These are phyloP conservation scores for Lasioglossum figueresi DNA, from an alignment of 2,888 invertebrate species.

Conservation along the genomic window DNA sequence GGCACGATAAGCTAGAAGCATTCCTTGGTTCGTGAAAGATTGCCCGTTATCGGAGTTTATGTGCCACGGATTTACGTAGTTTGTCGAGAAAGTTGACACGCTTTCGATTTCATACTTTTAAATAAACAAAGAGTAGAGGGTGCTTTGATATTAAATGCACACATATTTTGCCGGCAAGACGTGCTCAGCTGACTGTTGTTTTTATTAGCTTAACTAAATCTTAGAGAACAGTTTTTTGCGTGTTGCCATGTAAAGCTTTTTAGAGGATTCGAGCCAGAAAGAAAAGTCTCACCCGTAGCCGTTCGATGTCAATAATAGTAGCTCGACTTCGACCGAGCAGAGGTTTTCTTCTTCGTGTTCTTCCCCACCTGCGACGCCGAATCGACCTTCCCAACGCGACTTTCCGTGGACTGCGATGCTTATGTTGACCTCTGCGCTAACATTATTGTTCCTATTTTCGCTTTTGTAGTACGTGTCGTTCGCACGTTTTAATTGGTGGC, in stretches of 20 bases:
- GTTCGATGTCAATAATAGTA: conserved; percentile 67
- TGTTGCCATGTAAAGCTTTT: conserved; percentile 15
- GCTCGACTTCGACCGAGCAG: conserved; percentile 48
- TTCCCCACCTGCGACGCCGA: conserved; percentile 32
- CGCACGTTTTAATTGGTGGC: not conserved
- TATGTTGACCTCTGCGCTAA: conserved; percentile 14
- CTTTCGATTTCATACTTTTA: not conserved
- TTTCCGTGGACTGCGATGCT: conserved; percentile 36
- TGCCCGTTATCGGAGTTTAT: not conserved
- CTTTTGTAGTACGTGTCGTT: conserved; percentile 14
- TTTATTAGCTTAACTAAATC: not conserved
- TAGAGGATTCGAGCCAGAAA: conserved; percentile 8
- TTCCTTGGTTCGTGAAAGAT: conserved; percentile 10
- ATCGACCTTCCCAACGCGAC: conserved; percentile 43
- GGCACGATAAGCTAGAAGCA: not conserved
- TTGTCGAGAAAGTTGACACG: not conserved
- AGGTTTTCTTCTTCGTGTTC: conserved; percentile 51
- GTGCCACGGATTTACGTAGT: not conserved
- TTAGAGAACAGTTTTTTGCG: not conserved
- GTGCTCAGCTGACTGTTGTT: not conserved
- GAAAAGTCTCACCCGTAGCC: conserved; percentile 26
- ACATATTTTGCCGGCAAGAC: not conserved
- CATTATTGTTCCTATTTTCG: conserved; percentile 24
- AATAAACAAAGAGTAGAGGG: not conserved
- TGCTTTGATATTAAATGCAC: not conserved